These are phyloP conservation scores for Latheticus oryzae DNA, from an alignment of 2,888 invertebrate species.

Conservation along the genomic window DNA sequence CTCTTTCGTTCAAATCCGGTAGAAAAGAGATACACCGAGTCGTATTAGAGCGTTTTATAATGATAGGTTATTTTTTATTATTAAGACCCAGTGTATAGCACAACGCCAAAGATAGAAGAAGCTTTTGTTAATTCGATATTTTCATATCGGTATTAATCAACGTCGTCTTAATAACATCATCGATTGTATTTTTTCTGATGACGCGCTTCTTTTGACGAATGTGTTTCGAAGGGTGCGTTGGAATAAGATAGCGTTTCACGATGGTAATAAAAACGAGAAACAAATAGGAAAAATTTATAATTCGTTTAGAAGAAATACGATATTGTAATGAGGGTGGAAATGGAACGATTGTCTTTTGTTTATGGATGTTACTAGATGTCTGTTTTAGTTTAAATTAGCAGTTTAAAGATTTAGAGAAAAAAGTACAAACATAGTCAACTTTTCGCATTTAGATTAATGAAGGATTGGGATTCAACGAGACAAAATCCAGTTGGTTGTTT, in stretches of 20 bases:
- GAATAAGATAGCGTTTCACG: constrained; percentile 26
- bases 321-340: constrained; percentile 10
- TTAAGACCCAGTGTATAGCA: constrained; percentile 55
- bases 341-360: background rate
- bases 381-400: too few relatives aligned
- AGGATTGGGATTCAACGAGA: constrained; percentile 47
- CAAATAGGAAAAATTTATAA: constrained; percentile 27
- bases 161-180: constrained; percentile 30
- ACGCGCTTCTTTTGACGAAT: constrained; percentile 44
- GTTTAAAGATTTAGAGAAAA: background rate
- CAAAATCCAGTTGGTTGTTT: constrained; percentile 58
- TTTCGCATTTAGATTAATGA: constrained; percentile 58
- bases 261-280: constrained; percentile 21
- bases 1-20: constrained; percentile 19
- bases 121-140: constrained; percentile 42
- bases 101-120: constrained; percentile 37
- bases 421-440: constrained; percentile 38
- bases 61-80: constrained; percentile 61
- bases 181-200: constrained; percentile 13
- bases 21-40: constrained; percentile 31
- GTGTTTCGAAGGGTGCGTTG: constrained; percentile 32
- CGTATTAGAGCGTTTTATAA: constrained; percentile 56
- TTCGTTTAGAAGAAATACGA: constrained; percentile 13
- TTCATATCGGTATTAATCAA: constrained; percentile 40
- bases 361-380: too few relatives aligned